Evolutionary conservation across 2,797 vertebrate genomes (phyloP).

Genomic region (Crenuchus spilurus): DNA sequence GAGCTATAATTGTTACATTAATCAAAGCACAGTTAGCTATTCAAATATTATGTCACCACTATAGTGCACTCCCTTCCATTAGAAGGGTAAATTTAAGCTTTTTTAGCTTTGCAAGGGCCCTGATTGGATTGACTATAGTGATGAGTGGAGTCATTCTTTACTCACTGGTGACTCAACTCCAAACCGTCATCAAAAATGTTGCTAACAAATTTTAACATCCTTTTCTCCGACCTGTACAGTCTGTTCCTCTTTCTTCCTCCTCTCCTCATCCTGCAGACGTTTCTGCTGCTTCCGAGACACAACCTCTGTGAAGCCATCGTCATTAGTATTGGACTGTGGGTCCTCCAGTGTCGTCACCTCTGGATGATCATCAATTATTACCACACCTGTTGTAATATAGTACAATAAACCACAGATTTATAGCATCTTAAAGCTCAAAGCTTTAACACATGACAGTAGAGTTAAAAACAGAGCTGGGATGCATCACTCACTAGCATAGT

Average conservation of each 20-base stretch:
- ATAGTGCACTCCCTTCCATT: not conserved
- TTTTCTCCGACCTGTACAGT: constrained; percentile 84
- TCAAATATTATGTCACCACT: not conserved
- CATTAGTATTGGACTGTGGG: constrained; percentile 90
- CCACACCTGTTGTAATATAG: constrained; percentile 83
- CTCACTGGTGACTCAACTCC: not conserved
- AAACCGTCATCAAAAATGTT: not conserved
- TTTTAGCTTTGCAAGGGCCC: not conserved
- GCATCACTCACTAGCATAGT: constrained; percentile 92
- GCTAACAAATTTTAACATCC: not conserved
- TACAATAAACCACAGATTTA: not conserved
- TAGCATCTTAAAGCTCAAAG: not conserved
- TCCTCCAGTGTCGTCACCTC: constrained; percentile 98
- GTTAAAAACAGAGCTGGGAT: not conserved
- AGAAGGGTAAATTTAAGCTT: not conserved
- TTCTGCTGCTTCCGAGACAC: constrained; percentile 98
- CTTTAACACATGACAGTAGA: not conserved
- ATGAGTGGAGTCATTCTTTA: not conserved
- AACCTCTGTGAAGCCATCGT: constrained; percentile 98
- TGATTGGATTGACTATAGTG: not conserved
- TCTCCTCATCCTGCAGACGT: constrained; percentile 96
- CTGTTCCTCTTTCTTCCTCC: constrained; percentile 97
- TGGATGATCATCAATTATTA: constrained; percentile 98
- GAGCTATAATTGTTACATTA: too few relatives aligned
- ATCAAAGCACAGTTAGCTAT: too few relatives aligned